Percentiles rank a stretch among this genome's conserved stretches.
Conservation (phyloP, 2,113 vertebrate genomes). For the Sterrhoptilus dennistouni region DNA sequence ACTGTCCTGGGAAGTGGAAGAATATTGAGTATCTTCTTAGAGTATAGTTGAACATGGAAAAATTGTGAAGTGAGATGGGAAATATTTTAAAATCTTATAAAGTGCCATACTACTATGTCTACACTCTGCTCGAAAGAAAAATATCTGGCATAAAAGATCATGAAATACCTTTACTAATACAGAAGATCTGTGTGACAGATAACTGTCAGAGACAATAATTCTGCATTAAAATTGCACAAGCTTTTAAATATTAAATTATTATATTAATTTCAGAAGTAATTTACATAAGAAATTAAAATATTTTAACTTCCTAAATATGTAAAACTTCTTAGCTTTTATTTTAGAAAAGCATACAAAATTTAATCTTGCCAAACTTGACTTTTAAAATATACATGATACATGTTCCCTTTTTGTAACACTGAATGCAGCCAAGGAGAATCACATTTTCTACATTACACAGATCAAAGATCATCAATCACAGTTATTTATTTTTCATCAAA, state of each 20-base stretch:
- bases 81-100: slow-evolving; percentile 24
- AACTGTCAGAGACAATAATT: slow-evolving; percentile 66
- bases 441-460: slow-evolving; percentile 11
- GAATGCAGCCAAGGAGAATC: not conserved
- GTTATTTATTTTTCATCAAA: slow-evolving; percentile 48
- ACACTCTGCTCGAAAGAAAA: slow-evolving; percentile 25
- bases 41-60: not conserved
- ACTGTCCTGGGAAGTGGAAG: not conserved
- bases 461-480: slow-evolving; percentile 27
- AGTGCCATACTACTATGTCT: not conserved
- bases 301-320: slow-evolving; percentile 49
- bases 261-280: slow-evolving; percentile 54
- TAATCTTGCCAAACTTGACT: not conserved
- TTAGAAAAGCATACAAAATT: not conserved
- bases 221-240: slow-evolving; percentile 71
- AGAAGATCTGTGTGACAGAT: slow-evolving; percentile 50
- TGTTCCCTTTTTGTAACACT: not conserved
- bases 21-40: not conserved
- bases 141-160: slow-evolving; percentile 59
- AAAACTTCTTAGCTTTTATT: slow-evolving; percentile 46
- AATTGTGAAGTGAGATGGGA: not conserved
- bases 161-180: slow-evolving; percentile 65
- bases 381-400: not conserved
- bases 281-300: slow-evolving; percentile 48
- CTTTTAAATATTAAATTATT: slow-evolving; percentile 61